A percentile compares a stretch with the other conserved stretches of the same genome.
Evolutionary conservation across 2,113 vertebrate genomes (phyloP).

Genomic region (Tetrax tetrax): DNA sequence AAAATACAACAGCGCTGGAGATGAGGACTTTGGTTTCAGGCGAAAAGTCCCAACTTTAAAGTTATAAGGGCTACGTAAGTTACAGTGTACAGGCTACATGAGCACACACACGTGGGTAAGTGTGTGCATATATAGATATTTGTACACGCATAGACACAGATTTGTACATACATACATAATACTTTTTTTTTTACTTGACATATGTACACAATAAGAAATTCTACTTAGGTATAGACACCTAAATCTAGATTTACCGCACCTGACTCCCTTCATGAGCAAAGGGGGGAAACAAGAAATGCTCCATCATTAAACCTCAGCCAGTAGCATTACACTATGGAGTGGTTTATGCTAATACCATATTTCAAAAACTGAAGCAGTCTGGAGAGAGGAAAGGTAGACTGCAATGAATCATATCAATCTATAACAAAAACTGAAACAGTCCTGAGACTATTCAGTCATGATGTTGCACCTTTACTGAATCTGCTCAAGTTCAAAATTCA

Average conservation of each 20-base stretch:
- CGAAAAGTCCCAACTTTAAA: neutral
- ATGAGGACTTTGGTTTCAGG: neutral
- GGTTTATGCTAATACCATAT: neutral
- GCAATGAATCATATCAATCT: neutral
- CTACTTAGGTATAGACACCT: neutral
- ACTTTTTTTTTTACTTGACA: neutral
- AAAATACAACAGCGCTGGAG: neutral
- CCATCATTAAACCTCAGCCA: neutral
- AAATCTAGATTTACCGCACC: neutral
- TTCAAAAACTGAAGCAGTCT: neutral
- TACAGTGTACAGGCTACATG: neutral
- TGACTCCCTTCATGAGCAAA: neutral
- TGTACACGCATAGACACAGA: neutral
- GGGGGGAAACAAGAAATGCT: neutral
- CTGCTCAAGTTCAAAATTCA: neutral
- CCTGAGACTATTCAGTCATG: neutral
- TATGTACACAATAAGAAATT: neutral
- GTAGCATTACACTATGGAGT: neutral
- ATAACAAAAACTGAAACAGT: neutral
- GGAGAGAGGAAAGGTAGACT: neutral
- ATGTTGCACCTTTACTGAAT: neutral
- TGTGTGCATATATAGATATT: neutral
- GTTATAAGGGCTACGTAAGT: neutral
- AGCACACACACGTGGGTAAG: rapidly evolving
- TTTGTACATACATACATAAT: neutral